Conservation (phyloP, 2,113 vertebrate species). For the Notarius quadriscutis region DNA sequence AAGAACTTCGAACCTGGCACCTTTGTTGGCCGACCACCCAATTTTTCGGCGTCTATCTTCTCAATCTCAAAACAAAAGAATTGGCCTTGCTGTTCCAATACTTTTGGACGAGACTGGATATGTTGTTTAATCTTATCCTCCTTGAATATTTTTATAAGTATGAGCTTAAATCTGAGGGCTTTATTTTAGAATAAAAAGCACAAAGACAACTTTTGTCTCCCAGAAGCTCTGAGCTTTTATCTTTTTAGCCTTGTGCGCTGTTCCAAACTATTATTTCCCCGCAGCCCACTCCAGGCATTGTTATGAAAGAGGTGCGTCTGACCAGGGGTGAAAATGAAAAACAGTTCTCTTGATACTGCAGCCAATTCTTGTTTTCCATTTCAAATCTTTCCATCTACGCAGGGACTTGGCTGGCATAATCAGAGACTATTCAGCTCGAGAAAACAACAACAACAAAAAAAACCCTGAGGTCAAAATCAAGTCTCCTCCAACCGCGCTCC, state of each 20-base stretch:
- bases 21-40: no score
- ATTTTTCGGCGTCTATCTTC: no score
- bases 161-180: neutral
- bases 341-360: slow-evolving; percentile 46
- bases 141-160: neutral
- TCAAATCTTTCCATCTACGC: slow-evolving; percentile 45
- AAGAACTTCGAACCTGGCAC: no score
- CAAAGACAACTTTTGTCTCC: neutral
- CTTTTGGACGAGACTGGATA: neutral
- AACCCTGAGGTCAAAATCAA: slow-evolving; percentile 42
- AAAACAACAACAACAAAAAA: neutral
- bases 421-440: slow-evolving; percentile 33
- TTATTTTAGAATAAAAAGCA: neutral
- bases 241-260: neutral
- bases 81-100: neutral
- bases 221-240: slow-evolving; percentile 20
- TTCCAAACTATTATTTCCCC: slow-evolving; percentile 32
- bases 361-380: slow-evolving; percentile 45
- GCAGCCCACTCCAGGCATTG: slow-evolving; percentile 31
- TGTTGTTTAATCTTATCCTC: neutral
- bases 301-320: slow-evolving; percentile 34
- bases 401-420: slow-evolving; percentile 47
- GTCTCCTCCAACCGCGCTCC: slow-evolving; percentile 35
- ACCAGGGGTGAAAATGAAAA: slow-evolving; percentile 43
- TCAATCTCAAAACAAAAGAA: neutral